Evolutionary conservation across 2,113 vertebrate genomes (phyloP), one percentile per base, ranked within the genome.

Genomic region (Engraulis encrasicolus): DNA sequence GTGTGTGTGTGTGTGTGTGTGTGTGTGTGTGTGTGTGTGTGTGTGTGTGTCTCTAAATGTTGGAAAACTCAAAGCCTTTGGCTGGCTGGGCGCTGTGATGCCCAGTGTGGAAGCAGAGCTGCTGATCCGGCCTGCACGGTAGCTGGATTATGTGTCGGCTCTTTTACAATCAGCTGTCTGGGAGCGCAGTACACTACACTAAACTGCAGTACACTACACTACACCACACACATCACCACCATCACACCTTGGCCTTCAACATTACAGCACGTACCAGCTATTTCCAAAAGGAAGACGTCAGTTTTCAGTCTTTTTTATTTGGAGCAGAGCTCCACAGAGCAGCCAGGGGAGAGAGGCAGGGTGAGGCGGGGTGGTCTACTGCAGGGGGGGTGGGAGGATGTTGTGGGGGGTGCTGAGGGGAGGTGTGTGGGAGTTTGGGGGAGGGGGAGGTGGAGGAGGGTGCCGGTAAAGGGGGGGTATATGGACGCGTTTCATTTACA

Each of bases 251-350:
- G 78, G 49, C 52, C 61, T 91, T 91, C 92, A 92, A 93, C 91
- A 93, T 85, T 89, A n/a, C n/a, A n/a, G 90, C 86, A 88, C 80
- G 37, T 78, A 89, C 83, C n/a, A 54, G 90, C 91, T 96, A 93
- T 95, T 95, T 93, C 89, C 88, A 91, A 91, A n/a, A 85, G 89
- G 84, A 93, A 93, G 84, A 92, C 83, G 93, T 94, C 95, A 86
- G 27, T 86, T 87, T 93, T n/a, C n/a, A n/a, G n/a, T n/a, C n/a
- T n/a, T n/a, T 93, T 81, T 88, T 91, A 94, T 93, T 95, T 92
- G 94, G 93, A 90, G 89, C 45, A 78, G 48, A 20, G 58, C 11
- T 7, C 27, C n/a, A 66, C 23, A 66, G 58, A 78, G 85, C 89
- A 88, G 85, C 14, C 80, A 85, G 37, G 52, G 15, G 50, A 50